phyloP scores from a whole-genome alignment of 2,888 invertebrate species.

The Poecilobothrus nobilitatus region DNA sequence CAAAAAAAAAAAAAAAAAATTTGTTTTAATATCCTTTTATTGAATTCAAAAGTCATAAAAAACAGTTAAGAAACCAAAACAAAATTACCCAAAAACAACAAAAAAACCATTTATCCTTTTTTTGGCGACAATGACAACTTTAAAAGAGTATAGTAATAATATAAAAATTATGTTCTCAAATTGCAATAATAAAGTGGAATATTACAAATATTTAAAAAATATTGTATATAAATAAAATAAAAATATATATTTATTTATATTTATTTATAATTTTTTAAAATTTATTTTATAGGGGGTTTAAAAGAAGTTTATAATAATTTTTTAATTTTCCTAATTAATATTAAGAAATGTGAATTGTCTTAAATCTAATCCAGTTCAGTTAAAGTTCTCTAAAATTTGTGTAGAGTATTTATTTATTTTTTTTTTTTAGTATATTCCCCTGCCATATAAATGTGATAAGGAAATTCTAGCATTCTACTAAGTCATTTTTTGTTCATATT shows the following conservation, averaged over 20 bases:
- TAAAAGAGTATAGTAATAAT: slow-evolving; percentile 2
- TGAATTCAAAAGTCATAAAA: neutral
- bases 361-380: no score
- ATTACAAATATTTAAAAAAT: neutral
- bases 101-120: neutral
- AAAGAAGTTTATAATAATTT: no score
- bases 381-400: no score
- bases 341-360: no score
- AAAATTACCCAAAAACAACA: neutral
- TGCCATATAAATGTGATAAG: no score
- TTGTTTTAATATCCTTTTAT: neutral
- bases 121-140: slow-evolving; percentile 2
- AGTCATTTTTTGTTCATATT: no score
- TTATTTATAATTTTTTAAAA: neutral
- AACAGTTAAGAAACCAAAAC: neutral
- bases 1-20: neutral
- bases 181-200: neutral
- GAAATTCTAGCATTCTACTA: no score
- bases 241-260: neutral
- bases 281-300: neutral
- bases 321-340: no score
- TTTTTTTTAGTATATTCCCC: no score
- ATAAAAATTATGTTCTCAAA: neutral
- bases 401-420: no score
- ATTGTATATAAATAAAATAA: neutral